Evolutionary conservation across 1,140 invertebrate genomes (phyloP).

Genomic region (Papilio helenus): DNA sequence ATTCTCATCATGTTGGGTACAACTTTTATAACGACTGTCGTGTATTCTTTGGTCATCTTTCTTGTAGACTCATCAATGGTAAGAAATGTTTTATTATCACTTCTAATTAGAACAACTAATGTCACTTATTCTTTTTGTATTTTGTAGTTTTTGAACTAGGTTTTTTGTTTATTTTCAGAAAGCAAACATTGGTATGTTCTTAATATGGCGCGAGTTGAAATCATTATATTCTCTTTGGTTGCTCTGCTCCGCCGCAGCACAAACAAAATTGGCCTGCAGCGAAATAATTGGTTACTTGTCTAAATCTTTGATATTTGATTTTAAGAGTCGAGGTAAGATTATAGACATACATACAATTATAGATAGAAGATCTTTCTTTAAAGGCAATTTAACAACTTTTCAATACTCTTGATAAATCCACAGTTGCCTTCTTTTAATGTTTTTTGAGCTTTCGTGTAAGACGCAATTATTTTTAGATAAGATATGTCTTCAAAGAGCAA

Average conservation of each 20-base stretch:
- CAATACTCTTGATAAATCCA: no score
- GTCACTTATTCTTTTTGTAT: no score
- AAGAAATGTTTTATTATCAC: constrained; percentile 10
- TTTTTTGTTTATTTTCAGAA: constrained; percentile 35
- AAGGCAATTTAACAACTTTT: no score
- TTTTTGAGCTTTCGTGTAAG: not conserved
- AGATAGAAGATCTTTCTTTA: no score
- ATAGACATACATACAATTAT: no score
- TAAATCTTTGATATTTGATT: constrained; percentile 46
- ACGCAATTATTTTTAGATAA: constrained; percentile 30
- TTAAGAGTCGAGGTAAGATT: constrained; percentile 44
- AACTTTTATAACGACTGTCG: constrained; percentile 6
- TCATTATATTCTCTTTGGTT: constrained; percentile 53
- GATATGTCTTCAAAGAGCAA: constrained; percentile 44
- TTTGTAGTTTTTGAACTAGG: not conserved
- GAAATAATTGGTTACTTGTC: constrained; percentile 44
- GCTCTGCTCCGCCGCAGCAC: constrained; percentile 48
- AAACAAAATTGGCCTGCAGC: constrained; percentile 44
- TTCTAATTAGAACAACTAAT: not conserved
- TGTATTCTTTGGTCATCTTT: constrained; percentile 26
- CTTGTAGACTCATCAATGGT: constrained; percentile 1
- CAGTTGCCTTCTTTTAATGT: not conserved
- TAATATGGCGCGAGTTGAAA: constrained; percentile 52
- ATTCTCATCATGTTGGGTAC: constrained; percentile 27
- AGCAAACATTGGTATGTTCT: constrained; percentile 37